Percentiles rank a stretch among this genome's conserved stretches.
phyloP scores from a whole-genome alignment of 2,797 vertebrate genomes.

The Paguma larvata region DNA sequence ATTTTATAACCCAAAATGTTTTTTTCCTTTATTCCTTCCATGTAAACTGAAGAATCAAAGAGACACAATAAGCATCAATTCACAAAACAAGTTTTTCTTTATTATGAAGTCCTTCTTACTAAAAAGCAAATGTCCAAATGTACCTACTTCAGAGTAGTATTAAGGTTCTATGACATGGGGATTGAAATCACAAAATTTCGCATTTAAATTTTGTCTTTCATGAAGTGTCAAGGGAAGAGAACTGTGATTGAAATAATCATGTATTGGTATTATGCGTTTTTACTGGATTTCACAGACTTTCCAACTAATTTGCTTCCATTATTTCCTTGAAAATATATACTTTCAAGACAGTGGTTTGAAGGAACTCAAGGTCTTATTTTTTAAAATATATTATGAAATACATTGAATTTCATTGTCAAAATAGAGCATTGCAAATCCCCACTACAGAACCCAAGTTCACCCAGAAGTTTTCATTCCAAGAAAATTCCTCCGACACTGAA shows the following conservation, averaged over 20 bases:
- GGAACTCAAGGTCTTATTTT: neutral
- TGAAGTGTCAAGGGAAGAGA: neutral
- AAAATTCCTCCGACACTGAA: neutral
- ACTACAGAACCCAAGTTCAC: constrained; percentile 22
- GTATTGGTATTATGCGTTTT: neutral
- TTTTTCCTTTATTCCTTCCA: constrained; percentile 13
- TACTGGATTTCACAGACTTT: neutral
- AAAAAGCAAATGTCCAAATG: neutral
- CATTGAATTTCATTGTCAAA: neutral
- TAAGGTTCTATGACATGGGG: neutral
- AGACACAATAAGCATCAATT: neutral
- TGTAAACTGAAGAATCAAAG: neutral
- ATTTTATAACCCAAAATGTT: neutral
- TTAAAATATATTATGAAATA: constrained; percentile 4
- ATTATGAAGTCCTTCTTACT: neutral
- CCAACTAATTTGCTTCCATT: neutral
- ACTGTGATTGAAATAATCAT: neutral
- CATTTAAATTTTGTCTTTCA: neutral
- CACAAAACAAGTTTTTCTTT: neutral
- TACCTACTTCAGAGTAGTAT: neutral
- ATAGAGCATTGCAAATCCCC: neutral
- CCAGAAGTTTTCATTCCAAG: neutral
- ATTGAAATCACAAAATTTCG: neutral
- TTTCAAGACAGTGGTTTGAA: neutral
- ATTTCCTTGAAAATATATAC: constrained; percentile 12